Evolutionary conservation across 2,797 vertebrate genomes (phyloP).

Genomic region (Ctenochaetus hawaiiensis): DNA sequence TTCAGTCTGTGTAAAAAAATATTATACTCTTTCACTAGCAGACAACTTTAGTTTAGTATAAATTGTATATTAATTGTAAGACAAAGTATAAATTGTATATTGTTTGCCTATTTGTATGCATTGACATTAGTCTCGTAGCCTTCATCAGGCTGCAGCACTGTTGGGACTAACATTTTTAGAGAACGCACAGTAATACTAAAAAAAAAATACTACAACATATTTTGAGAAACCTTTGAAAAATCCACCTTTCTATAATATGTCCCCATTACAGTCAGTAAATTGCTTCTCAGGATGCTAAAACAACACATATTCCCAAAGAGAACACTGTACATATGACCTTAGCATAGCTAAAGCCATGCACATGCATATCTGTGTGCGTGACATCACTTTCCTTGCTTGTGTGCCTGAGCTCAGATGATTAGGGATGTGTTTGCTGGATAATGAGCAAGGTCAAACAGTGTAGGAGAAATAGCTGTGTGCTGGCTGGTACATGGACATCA

Average conservation of each 20-base stretch:
- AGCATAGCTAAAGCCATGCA: slow-evolving; percentile 10
- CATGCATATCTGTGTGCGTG: slow-evolving; percentile 2
- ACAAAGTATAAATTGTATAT: too few relatives aligned
- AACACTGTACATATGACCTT: not conserved
- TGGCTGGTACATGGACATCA: slow-evolving; percentile 32
- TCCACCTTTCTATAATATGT: too few relatives aligned
- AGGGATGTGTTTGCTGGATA: slow-evolving; percentile 49
- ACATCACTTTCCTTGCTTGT: slow-evolving; percentile 37
- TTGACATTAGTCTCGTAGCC: not conserved
- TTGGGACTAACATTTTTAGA: not conserved
- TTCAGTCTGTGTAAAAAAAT: too few relatives aligned
- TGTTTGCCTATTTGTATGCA: not conserved
- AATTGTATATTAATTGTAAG: not conserved
- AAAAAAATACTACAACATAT: not conserved
- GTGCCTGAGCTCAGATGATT: slow-evolving; percentile 51
- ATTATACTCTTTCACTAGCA: too few relatives aligned
- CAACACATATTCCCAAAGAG: not conserved
- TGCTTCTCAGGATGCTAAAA: not conserved
- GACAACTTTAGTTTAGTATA: not conserved
- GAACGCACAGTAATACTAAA: not conserved
- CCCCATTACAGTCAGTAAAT: not conserved
- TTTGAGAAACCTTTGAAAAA: not conserved
- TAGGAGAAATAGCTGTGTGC: slow-evolving; percentile 47
- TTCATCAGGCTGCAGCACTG: not conserved
- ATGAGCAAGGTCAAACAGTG: slow-evolving; percentile 57